Base-by-base conservation (phyloP, 2,113 vertebrate species). In the Anthoscopus minutus region DNA sequence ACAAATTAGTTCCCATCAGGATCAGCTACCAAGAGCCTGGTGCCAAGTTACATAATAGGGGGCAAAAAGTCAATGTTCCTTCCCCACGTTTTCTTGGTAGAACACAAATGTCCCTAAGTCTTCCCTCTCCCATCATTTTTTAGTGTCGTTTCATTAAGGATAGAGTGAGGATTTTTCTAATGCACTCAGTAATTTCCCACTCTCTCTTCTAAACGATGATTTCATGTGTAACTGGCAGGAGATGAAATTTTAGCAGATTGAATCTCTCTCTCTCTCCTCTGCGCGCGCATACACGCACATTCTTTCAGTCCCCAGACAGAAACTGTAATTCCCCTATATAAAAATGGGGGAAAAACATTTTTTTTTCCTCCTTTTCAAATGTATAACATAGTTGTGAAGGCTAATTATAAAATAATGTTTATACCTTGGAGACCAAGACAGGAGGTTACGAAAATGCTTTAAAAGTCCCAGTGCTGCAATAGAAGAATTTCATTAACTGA, bases 331-430 rank as follows among this genome's bases (percentile, higher is more conserved):
- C 97, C 96, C 97, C 96, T 96, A 93, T 95, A 94, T 96, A 97
- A 97, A 97, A 94, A 96, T 90, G 94, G 92, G 82, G 97, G 91
- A 44, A 96, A 97, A 95, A 94, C 96, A 97, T 95, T 96, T 97
- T 94, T 93, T 93, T 94, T 67, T 15, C 27, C 94, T 96, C 93
- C 96, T 96, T 97, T 97, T 98, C 96, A 94, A 97, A 98, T 96
- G 97, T 97, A 97, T 97, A 98, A 97, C 95, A 96, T 98, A 98
- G 97, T 97, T 97, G 97, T 97, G 98, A 98, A 97, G 96, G 95
- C 97, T 98, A 98, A 98, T 98, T 98, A 98, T 98, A 97, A 98
- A 98, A 98, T 97, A 98, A 98, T 97, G 96, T 97, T 97, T 98
- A 98, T 98, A 96, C 98, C 98, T 98, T 96, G 93, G 98, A 98